Evolutionary conservation across 2,888 invertebrate genomes (phyloP).

Genomic region (Frankliniella intonsa): DNA sequence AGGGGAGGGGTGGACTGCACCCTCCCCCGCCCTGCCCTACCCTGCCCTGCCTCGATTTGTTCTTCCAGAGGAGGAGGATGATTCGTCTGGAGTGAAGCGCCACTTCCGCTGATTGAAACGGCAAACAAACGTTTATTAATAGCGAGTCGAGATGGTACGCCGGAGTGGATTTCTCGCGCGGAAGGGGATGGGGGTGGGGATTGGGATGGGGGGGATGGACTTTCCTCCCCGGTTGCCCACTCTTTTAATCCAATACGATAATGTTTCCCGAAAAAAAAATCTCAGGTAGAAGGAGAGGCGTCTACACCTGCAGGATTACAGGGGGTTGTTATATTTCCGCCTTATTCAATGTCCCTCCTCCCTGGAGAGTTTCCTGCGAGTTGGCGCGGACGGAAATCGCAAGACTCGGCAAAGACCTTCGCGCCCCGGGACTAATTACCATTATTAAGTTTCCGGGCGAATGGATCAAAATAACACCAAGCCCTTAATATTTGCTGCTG

Average conservation of each 20-base stretch:
- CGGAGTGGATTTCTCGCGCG: too few relatives aligned
- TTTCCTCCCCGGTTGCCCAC: background rate
- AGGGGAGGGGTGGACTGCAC: background rate
- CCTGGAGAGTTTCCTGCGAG: too few relatives aligned
- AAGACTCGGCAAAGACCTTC: too few relatives aligned
- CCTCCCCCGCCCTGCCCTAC: background rate
- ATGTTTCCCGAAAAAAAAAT: too few relatives aligned
- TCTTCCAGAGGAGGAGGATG: background rate
- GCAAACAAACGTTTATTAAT: background rate
- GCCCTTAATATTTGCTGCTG: conserved; percentile 4
- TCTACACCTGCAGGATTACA: too few relatives aligned
- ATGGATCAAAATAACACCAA: background rate
- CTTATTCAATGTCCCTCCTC: too few relatives aligned
- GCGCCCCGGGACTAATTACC: background rate
- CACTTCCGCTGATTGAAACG: background rate
- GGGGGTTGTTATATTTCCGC: too few relatives aligned
- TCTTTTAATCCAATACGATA: too few relatives aligned
- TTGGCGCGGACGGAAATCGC: too few relatives aligned
- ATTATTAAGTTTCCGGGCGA: conserved; percentile 20
- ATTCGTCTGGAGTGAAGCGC: background rate
- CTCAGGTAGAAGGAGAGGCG: too few relatives aligned
- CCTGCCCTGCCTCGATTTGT: background rate
- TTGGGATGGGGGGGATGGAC: background rate
- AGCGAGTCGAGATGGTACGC: background rate
- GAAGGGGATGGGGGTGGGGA: background rate